These are phyloP conservation scores for Cryptus viduatorius DNA, from an alignment of 2,888 invertebrate genomes.

Conservation along the genomic window DNA sequence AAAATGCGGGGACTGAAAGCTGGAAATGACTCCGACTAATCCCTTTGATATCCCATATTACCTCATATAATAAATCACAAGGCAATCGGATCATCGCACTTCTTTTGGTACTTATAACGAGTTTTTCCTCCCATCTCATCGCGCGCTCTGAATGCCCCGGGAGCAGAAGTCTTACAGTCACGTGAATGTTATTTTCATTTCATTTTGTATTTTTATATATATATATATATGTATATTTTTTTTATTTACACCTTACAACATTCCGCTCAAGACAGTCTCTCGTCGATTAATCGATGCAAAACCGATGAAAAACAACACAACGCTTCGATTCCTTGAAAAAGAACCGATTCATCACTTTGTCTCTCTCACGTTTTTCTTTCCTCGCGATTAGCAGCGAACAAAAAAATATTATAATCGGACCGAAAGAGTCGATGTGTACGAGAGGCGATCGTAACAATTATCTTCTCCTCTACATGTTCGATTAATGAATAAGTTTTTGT, in stretches of 20 bases:
- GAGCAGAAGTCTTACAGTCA: not conserved
- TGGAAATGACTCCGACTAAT: conserved; percentile 14
- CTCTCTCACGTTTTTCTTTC: not conserved
- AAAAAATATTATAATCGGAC: conserved; percentile 2
- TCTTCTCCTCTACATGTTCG: conserved; percentile 13
- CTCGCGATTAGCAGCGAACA: not conserved
- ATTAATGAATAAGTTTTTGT: conserved; percentile 48
- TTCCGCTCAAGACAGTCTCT: not conserved
- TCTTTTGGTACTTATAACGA: conserved; percentile 25
- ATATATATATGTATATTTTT: too few species aligned
- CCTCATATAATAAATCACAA: conserved; percentile 41
- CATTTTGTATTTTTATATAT: too few species aligned
- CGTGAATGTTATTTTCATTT: conserved; percentile 6
- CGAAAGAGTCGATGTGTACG: conserved; percentile 21
- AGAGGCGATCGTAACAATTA: conserved; percentile 20
- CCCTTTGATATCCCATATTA: conserved; percentile 11
- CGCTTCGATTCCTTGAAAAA: conserved; percentile 24
- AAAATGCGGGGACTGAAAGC: not conserved
- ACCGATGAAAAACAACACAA: conserved; percentile 27
- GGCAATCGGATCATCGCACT: conserved; percentile 44
- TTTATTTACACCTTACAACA: conserved; percentile 8
- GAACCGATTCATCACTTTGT: conserved; percentile 37
- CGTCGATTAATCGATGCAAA: conserved; percentile 38
- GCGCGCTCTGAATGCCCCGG: too few species aligned
- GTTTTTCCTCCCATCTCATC: conserved; percentile 37